Base-by-base conservation (phyloP, 2,113 vertebrate genomes). In the Varanus salvator region DNA sequence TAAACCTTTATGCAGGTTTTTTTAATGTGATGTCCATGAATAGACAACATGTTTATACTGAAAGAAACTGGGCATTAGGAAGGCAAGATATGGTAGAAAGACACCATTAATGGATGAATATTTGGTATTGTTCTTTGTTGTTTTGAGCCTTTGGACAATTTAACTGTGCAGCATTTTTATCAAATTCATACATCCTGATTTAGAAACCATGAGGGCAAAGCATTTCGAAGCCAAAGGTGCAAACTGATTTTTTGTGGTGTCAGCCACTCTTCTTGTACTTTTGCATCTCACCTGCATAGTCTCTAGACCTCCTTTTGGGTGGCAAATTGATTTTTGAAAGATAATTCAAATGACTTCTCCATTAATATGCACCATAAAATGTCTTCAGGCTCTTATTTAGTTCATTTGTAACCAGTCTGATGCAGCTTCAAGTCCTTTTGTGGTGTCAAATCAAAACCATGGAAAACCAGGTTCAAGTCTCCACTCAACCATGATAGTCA, bases 71-170 rank as follows among this genome's bases (percentile, higher is more conserved):
- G 8, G 57, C n/a, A 44, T 83, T 68, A 68, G 60, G 34, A 66
- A 54, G 29, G 66, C 2, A 50, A 72, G 27, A n/a, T 82, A 25
- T 34, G 31, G 3, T 85, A 29, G 48, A 54, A 74, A 29, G 17
- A 19, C 15, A 25, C 68, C 5, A 31, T 9, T 54, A 52, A 34
- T 74, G 48, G 21, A n/a, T 19, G 0, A 29, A 64, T 60, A 60
- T 23, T 34, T 82, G 29, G 7, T 2, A 34, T 60, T 81, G 80
- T 81, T 21, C 52, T 14, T 57, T 52, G 31, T 2, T 29, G n/a
- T 66, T 72, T 93, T 95, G 93, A 92, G 88, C 83, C 93, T 64
- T 93, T 89, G 90, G 90, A 87, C 71, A 86, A 17, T 64, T 29
- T 82, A 29, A 90, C 14, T 3, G 0, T 48, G 23, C 14, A 6